Evolutionary conservation across 2,113 vertebrate species (phyloP).

Genomic region (Eleginops maclovinus): DNA sequence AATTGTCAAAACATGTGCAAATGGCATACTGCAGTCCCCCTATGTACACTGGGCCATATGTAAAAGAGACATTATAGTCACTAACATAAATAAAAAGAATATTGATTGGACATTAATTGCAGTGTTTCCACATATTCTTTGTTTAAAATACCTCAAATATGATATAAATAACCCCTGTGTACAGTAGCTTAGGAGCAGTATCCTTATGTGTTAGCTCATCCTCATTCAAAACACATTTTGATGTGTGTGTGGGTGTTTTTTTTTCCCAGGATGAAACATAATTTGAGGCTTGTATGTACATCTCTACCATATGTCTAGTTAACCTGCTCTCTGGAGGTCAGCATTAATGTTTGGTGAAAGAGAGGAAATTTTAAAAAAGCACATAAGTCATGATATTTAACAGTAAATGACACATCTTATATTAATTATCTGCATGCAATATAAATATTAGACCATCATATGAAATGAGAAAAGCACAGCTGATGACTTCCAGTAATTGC

Average conservation of each 20-base stretch:
- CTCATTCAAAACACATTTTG: conserved; percentile 27
- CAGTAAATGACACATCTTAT: neutral
- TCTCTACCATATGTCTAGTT: neutral
- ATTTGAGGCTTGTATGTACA: conserved; percentile 9
- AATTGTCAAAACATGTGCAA: conserved; percentile 34
- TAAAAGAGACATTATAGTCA: neutral
- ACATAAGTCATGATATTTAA: rapidly evolving
- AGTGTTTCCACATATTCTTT: neutral
- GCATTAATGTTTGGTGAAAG: neutral
- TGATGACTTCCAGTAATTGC: neutral
- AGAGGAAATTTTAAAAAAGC: neutral
- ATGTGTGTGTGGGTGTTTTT: conserved; percentile 5
- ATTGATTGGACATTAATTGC: neutral
- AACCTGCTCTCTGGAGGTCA: conserved; percentile 3
- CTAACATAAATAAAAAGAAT: neutral
- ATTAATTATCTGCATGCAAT: no score
- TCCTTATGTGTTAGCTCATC: conserved; percentile 20
- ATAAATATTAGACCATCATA: no score
- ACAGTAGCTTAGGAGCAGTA: conserved; percentile 1
- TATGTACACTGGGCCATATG: neutral
- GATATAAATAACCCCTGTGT: neutral
- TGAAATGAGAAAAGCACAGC: neutral
- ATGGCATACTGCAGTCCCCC: neutral
- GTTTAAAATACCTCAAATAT: neutral
- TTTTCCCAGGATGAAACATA: conserved; percentile 14